These are phyloP conservation scores for Gracilinanus agilis DNA, from an alignment of 2,113 vertebrate genomes.

Conservation along the genomic window DNA sequence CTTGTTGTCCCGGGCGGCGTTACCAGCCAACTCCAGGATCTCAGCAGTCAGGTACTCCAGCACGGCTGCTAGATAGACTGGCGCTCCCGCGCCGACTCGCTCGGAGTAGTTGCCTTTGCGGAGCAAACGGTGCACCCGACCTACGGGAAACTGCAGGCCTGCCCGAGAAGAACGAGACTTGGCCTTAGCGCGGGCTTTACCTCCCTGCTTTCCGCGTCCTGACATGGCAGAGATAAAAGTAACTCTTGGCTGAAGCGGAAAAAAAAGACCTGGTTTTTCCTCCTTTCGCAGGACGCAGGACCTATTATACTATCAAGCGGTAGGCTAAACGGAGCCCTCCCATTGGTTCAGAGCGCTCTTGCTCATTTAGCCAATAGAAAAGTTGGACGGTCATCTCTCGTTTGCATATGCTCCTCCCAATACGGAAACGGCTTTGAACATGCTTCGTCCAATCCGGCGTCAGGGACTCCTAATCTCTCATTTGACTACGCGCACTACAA, in stretches of 20 bases:
- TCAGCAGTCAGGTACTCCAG: background rate
- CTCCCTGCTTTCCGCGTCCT: background rate
- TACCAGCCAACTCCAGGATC: background rate
- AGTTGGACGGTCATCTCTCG: background rate
- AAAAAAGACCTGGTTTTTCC: rapidly evolving
- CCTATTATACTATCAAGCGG: background rate
- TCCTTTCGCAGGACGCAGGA: background rate
- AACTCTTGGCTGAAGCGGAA: rapidly evolving
- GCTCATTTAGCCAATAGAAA: background rate
- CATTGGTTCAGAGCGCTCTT: background rate
- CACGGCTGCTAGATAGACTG: background rate
- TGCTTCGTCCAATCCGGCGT: background rate
- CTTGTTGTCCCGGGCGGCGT: background rate
- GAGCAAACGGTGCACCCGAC: background rate
- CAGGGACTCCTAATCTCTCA: rapidly evolving
- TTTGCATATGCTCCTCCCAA: rapidly evolving
- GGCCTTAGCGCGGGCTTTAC: background rate
- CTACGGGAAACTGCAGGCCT: background rate
- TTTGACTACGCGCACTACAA: constrained; percentile 58
- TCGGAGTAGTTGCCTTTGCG: background rate
- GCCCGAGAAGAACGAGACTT: background rate
- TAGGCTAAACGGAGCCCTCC: background rate
- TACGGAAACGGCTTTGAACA: rapidly evolving
- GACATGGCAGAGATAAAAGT: background rate
- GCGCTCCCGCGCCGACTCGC: background rate